Conservation (phyloP, 2,888 invertebrate species). For the Mechanitis mazaeus region DNA sequence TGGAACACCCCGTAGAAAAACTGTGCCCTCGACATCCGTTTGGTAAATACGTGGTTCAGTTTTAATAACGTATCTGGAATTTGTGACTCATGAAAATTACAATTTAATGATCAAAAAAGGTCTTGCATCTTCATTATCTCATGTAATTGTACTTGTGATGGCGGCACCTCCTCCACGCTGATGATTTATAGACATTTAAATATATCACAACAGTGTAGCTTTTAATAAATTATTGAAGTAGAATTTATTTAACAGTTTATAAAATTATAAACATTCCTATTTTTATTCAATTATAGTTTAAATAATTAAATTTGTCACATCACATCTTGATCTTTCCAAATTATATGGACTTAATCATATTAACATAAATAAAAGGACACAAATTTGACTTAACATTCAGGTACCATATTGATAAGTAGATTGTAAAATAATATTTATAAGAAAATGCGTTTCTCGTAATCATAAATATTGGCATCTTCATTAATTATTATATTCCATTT, state of each 20-base stretch:
- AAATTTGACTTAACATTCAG: too few relatives aligned
- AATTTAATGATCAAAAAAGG: slow-evolving; percentile 16
- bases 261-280: neutral
- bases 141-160: slow-evolving; percentile 1
- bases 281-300: too few relatives aligned
- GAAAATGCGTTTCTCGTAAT: neutral
- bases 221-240: too few relatives aligned
- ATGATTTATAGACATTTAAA: neutral
- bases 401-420: too few relatives aligned
- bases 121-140: slow-evolving; percentile 19
- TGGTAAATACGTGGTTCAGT: slow-evolving; percentile 13
- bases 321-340: too few relatives aligned
- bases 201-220: neutral
- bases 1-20: neutral
- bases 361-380: too few relatives aligned
- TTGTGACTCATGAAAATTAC: slow-evolving; percentile 17
- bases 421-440: too few relatives aligned
- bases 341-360: too few relatives aligned
- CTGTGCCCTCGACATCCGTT: slow-evolving; percentile 6
- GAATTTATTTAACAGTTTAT: too few relatives aligned
- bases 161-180: too few relatives aligned
- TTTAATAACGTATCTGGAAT: slow-evolving; percentile 14
- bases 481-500: slow-evolving; percentile 8
- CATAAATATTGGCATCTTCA: slow-evolving; percentile 6
- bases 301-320: too few relatives aligned